Base-by-base conservation (phyloP, 2,113 vertebrate genomes). In the Bufo bufo region DNA sequence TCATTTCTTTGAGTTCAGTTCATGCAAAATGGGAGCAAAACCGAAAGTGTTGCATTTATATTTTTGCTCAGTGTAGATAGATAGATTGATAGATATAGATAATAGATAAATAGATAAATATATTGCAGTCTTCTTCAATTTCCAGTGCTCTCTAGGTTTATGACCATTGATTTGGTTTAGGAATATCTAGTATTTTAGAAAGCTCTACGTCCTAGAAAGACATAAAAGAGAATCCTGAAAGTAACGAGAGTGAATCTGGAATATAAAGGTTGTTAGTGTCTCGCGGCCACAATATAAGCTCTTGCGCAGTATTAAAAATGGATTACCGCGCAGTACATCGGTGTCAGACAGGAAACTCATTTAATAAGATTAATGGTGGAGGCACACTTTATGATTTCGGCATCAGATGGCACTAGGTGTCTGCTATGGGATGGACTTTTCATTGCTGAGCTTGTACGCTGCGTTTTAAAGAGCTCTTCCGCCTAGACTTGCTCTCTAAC, bases 241-340 rank as follows among this genome's bases (percentile, higher is more conserved):
- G 77, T 87, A 33, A 80, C 72, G 63, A 56, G 59, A n/a, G 16
- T 11, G 52, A 58, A 81, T 87, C 33, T 56, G 11, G n/a, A 65
- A 78, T 75, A 47, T 17, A 86, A 86, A 86, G 59, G 85, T 56
- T 66, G 63, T 59, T 16, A 6, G 77, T 71, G 16, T 78, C 85
- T 80, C 5, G 49, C n/a, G 77, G 85, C 75, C 77, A 87, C 47
- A 69, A 61, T 1, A 87, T 43, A 80, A 45, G 45, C 50, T 33
- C 75, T 52, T 43, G 49, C 13, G 77, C 75, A 56, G 58, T 66
- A 77, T 79, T 86, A 79, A 66, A 78, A 79, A 79, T 79, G 59
- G 61, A 66, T 87, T 80, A 69, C 50, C n/a, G 50, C 80, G 85
- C 75, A 71, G 77, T 80, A 71, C 45, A 71, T 80, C n/a, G 85